A percentile compares a stretch with the other conserved stretches of the same genome.
phyloP scores from a whole-genome alignment of 1,140 invertebrate species.

The Chlorops oryzae region DNA sequence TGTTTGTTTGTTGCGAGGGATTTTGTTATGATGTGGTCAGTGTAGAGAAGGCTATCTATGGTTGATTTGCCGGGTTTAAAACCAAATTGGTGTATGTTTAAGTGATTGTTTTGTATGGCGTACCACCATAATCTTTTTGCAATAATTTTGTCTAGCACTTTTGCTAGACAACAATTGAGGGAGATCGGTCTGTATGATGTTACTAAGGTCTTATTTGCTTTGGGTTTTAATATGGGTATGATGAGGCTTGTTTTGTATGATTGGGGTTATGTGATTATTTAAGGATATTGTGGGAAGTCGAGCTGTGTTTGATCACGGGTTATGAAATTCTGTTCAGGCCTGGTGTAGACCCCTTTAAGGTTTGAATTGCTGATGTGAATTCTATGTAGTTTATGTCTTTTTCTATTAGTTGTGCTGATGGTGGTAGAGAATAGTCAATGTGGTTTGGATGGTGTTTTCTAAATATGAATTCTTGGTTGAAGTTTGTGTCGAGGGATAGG shows the following conservation, averaged over 20 bases:
- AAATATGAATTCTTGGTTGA: not conserved
- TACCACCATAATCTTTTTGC: constrained; percentile 15
- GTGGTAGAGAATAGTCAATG: not conserved
- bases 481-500: constrained; percentile 1
- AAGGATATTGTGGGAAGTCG: constrained; percentile 2
- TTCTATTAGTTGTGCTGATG: constrained; percentile 5
- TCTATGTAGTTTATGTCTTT: constrained; percentile 7
- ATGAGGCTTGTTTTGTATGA: constrained; percentile 2
- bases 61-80: constrained; percentile 5
- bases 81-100: constrained; percentile 8
- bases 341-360: constrained; percentile 16
- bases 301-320: constrained; percentile 12
- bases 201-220: not conserved
- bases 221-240: constrained; percentile 9
- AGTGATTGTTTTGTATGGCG: constrained; percentile 9
- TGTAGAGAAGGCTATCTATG: not conserved
- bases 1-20: constrained; percentile 10
- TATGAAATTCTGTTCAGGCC: constrained; percentile 15
- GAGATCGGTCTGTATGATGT: constrained; percentile 13
- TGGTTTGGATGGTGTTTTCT: not conserved
- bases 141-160: constrained; percentile 9
- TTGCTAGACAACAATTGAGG: constrained; percentile 7
- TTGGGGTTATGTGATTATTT: not conserved
- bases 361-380: constrained; percentile 15
- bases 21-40: constrained; percentile 7